Base-by-base conservation (phyloP, 2,888 invertebrate genomes). In the Tanypteryx hageni region DNA sequence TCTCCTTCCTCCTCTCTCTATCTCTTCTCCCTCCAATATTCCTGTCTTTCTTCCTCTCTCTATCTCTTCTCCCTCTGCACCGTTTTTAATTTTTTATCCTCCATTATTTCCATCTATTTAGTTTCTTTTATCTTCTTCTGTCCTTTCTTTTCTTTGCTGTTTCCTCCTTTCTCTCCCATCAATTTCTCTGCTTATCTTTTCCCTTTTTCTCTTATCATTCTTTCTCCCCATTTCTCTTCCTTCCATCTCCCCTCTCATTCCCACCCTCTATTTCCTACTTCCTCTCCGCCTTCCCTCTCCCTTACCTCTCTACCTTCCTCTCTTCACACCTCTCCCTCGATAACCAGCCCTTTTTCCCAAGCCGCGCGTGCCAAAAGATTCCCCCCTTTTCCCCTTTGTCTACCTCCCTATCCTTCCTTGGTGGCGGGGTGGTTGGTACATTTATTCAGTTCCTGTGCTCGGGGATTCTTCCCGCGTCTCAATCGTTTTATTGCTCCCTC, bases 391-490 rank as follows among this genome's bases (percentile, higher is more conserved):
- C 64, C 64, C 64, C 64, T 5, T 64, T n/a, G 18, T 64, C 8
- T n/a, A 11, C 64, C 13, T n/a, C 16, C 64, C 64, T 10, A 64
- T 18, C 64, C 5, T 44, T 44, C 44, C 44, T 44, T n/a, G n/a
- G 44, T 44, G 44, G 44, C 5, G 44, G 44, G 3, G 44, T 27
- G 27, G 27, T 10, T 27, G 76, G 11, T 76, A 76, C 76, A 76
- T 76, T 76, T 76, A 76, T 76, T 76, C 76, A 76, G 27, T 76
- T 76, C 76, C 76, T 76, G 22, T 22, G 76, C 27, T 68, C n/a
- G 22, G 22, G 22, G 68, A 76, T 76, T 76, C 76, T 76, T 76
- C 22, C 76, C 76, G 76, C 76, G 76, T 76, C 27, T 76, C 76
- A 13, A 76, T 76, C 76, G 76, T 76, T 76, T 76, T 76, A 76